Percentiles rank a stretch among this genome's conserved stretches.
These are phyloP conservation scores for Drosophila ohnishii DNA, from an alignment of 1,140 invertebrate species.

Conservation along the genomic window DNA sequence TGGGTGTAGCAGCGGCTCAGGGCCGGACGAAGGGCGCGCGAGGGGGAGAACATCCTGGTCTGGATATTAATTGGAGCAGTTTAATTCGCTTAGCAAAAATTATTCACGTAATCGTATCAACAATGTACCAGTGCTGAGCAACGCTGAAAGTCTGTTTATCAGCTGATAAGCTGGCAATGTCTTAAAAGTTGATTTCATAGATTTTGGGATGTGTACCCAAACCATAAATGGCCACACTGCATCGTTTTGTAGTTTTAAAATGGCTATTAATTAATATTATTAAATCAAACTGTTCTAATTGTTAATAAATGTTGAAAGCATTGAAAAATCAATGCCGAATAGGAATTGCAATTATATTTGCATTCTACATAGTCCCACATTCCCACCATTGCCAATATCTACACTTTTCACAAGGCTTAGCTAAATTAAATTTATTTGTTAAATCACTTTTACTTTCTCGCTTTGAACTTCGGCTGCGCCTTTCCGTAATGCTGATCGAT, in stretches of 20 bases:
- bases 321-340: too few species aligned
- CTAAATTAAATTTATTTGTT: slow-evolving; percentile 11
- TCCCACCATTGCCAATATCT: not conserved
- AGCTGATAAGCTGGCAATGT: slow-evolving; percentile 3
- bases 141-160: not conserved
- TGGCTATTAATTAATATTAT: not conserved
- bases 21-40: slow-evolving; percentile 38
- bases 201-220: not conserved
- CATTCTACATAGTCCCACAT: not conserved
- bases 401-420: not conserved
- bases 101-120: slow-evolving; percentile 76
- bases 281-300: not conserved
- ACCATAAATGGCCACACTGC: not conserved
- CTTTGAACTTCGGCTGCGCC: slow-evolving; percentile 72
- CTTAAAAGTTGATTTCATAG: too few species aligned
- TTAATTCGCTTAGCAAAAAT: slow-evolving; percentile 49
- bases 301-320: not conserved
- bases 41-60: slow-evolving; percentile 76
- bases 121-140: slow-evolving; percentile 25
- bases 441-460: slow-evolving; percentile 57
- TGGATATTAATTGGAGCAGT: not conserved
- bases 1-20: slow-evolving; percentile 67
- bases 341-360: not conserved
- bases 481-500: slow-evolving; percentile 80
- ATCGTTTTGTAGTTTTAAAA: not conserved